phyloP scores from a whole-genome alignment of 2,113 vertebrate genomes.

The cattle (Bos taurus) region DNA sequence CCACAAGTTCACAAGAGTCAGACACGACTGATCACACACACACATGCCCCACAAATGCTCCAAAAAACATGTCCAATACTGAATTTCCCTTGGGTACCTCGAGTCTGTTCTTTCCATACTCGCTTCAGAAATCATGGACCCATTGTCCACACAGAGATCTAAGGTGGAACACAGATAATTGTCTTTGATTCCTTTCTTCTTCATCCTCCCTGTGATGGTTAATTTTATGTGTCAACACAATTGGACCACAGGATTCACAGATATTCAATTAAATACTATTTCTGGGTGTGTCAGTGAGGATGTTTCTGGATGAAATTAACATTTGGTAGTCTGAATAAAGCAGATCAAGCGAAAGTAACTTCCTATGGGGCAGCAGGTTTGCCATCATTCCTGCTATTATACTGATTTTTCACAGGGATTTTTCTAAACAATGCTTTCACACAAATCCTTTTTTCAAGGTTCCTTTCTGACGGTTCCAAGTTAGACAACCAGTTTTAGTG shows the following conservation, averaged over 20 bases:
- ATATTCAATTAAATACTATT: not conserved
- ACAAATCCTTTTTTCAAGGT: not conserved
- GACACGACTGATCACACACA: not conserved
- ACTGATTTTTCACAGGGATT: not conserved
- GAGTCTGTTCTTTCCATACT: not conserved
- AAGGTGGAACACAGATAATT: not conserved
- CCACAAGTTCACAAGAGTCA: not conserved
- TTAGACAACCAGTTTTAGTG: not conserved
- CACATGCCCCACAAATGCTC: not conserved
- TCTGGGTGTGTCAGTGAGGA: not conserved
- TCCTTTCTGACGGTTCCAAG: not conserved
- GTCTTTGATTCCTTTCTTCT: not conserved
- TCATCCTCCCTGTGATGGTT: not conserved
- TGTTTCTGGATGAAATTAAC: not conserved
- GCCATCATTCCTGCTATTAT: not conserved
- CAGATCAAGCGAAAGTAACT: not conserved
- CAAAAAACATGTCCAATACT: not conserved
- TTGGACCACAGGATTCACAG: not conserved
- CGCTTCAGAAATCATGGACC: not conserved
- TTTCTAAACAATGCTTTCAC: not conserved
- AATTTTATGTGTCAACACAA: not conserved
- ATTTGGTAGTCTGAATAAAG: not conserved
- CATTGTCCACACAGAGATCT: not conserved
- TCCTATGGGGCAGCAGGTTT: not conserved
- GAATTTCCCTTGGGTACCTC: not conserved